These are phyloP conservation scores for Magallana ariakensis DNA, from an alignment of 1,140 invertebrate species.

Conservation along the genomic window DNA sequence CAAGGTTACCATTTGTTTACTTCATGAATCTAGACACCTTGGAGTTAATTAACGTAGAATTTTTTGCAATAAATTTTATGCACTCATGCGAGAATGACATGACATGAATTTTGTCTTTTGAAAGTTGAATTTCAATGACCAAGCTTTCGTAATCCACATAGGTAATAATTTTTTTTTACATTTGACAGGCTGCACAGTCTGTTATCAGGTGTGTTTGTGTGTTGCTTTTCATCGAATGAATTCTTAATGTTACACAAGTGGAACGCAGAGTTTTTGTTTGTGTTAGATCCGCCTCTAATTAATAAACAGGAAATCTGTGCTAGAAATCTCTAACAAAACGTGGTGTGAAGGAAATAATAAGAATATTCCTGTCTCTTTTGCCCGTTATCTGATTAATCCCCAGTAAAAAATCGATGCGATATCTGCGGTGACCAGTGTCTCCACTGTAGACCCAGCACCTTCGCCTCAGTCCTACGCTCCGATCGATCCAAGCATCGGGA, in stretches of 20 bases:
- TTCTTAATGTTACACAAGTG: too few relatives aligned
- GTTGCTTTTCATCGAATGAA: too few relatives aligned
- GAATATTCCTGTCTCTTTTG: background rate
- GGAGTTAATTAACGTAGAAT: too few relatives aligned
- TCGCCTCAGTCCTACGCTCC: background rate
- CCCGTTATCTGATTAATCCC: slow-evolving; percentile 27
- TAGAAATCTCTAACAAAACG: slow-evolving; percentile 4
- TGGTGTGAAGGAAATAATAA: slow-evolving; percentile 12
- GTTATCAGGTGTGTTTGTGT: background rate
- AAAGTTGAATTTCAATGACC: too few relatives aligned
- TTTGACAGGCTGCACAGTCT: background rate
- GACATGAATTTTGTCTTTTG: background rate
- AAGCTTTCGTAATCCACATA: too few relatives aligned
- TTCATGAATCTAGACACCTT: too few relatives aligned
- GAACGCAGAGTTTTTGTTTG: background rate
- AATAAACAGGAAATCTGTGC: background rate
- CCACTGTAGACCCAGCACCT: background rate
- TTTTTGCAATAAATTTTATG: too few relatives aligned
- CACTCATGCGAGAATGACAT: background rate
- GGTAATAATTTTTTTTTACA: too few relatives aligned
- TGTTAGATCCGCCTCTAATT: background rate
- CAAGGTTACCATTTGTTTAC: too few relatives aligned
- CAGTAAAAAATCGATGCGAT: slow-evolving; percentile 17
- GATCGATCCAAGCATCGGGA: background rate
- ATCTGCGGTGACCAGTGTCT: background rate